phyloP scores from a whole-genome alignment of 2,113 vertebrate genomes.

The Prolemur simus region DNA sequence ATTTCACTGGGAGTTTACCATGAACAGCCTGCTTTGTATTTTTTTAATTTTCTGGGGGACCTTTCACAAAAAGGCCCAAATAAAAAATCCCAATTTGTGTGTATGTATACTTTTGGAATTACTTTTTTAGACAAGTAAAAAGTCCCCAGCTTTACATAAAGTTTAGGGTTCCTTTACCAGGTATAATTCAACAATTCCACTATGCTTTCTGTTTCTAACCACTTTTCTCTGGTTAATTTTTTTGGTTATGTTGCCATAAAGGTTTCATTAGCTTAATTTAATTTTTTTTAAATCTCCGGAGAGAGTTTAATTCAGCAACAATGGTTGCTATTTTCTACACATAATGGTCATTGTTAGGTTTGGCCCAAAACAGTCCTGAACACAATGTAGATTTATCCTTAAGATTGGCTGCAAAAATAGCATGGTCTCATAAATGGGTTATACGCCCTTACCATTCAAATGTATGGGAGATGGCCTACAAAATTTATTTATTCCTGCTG shows the following conservation, averaged over 20 bases:
- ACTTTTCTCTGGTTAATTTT: constrained; percentile 39
- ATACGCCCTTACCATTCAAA: constrained; percentile 20
- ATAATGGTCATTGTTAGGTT: constrained; percentile 77
- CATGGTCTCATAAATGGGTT: neutral
- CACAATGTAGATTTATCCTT: constrained; percentile 72
- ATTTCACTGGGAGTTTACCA: constrained; percentile 5
- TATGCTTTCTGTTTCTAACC: constrained; percentile 2
- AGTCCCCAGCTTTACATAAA: neutral
- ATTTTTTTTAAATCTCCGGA: constrained; percentile 50
- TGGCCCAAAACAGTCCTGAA: constrained; percentile 43
- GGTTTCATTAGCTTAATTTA: constrained; percentile 55
- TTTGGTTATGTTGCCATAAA: constrained; percentile 44
- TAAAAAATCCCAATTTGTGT: neutral
- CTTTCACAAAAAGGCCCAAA: neutral
- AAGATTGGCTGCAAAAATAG: constrained; percentile 54
- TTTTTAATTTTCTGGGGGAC: neutral
- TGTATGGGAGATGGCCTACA: neutral
- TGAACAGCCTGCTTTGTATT: neutral
- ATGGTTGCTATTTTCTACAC: constrained; percentile 73
- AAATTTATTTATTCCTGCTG: constrained; percentile 29
- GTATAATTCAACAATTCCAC: neutral
- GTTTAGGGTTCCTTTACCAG: constrained; percentile 21
- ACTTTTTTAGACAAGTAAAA: constrained; percentile 46
- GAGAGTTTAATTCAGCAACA: constrained; percentile 61
- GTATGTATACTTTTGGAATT: neutral